Base-by-base conservation (phyloP, 2,797 vertebrate genomes). In the Crenichthys baileyi region DNA sequence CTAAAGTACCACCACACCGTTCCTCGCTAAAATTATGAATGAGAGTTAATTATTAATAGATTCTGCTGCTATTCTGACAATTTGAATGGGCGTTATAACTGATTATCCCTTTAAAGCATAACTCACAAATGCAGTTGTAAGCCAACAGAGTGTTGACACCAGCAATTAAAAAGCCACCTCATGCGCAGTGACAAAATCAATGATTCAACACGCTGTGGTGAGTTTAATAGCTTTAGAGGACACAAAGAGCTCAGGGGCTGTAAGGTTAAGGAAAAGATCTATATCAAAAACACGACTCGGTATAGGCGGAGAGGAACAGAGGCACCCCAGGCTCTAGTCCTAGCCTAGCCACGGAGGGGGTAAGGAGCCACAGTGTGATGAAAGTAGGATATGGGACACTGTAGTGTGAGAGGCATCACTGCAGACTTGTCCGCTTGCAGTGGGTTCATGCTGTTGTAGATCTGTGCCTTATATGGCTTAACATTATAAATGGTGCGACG, bases 131-230 rank as follows among this genome's bases (percentile, higher is more conserved):
- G 78, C 86, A 61, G 83, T 79, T 76, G 78, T 76, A 74, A 84
- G 79, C 73, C 79, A 87, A 58, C 78, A 46, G 60, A 16, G 75
- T 77, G 77, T 87, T 92, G 91, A 90, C 89, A 87, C 89, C 58
- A 79, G 83, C 89, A 89, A 92, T 94, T 93, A 92, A 83, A 88
- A 85, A 70, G 79, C 76, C 89, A 88, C 81, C 89, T 90, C 75
- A 81, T 90, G 77, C 80, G 63, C 78, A 51, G 91, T 85, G 92
- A 91, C 91, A 91, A 88, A 94, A 94, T 94, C 93, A 92, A 93
- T 94, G 91, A 88, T 86, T 83, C 90, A 88, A 89, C 88, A 84
- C 88, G 67, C 81, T 82, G 87, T 88, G 90, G 76, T 83, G 84
- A 79, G 83, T 90, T 88, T 90, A 91, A 91, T 85, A 79, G 89